phyloP scores from a whole-genome alignment of 2,888 invertebrate species.

The Melieria omissa region DNA sequence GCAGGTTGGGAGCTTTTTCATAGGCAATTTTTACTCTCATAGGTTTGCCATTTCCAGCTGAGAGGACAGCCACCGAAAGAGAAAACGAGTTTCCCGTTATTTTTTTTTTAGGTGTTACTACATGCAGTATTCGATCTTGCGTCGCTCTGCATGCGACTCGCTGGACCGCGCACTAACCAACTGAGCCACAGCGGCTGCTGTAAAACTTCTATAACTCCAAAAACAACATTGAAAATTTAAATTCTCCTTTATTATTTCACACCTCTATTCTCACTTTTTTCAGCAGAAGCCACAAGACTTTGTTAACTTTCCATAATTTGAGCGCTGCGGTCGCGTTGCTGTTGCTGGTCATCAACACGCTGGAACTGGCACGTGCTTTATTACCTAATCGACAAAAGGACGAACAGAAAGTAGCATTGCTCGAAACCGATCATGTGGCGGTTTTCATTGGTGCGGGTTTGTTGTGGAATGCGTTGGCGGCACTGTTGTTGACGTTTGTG shows the following conservation, averaged over 20 bases:
- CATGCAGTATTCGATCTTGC: too few relatives aligned
- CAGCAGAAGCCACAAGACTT: conserved; percentile 59
- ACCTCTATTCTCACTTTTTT: conserved; percentile 18
- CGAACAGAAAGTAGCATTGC: conserved; percentile 27
- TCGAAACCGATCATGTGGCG: conserved; percentile 48
- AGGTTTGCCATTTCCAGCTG: too few relatives aligned
- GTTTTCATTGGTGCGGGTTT: conserved; percentile 55
- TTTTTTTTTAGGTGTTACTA: too few relatives aligned
- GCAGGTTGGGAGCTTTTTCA: too few relatives aligned
- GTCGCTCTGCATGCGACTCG: too few relatives aligned
- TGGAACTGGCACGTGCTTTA: conserved; percentile 61
- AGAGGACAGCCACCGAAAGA: too few relatives aligned
- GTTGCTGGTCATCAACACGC: conserved; percentile 59
- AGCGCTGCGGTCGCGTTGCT: conserved; percentile 60
- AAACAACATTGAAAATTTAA: too few relatives aligned
- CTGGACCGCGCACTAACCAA: too few relatives aligned
- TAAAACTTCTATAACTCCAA: conserved; percentile 5
- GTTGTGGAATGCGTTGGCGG: conserved; percentile 57
- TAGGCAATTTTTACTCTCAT: too few relatives aligned
- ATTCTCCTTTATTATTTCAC: too few relatives aligned
- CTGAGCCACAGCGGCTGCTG: neutral
- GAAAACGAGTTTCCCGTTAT: too few relatives aligned
- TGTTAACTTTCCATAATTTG: conserved; percentile 65
- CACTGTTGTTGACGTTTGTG: conserved; percentile 58
- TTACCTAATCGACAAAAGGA: conserved; percentile 49